Evolutionary conservation across 1,140 invertebrate species (phyloP), one percentile per base, ranked within the genome.

Genomic region (Drosophila suzukii): DNA sequence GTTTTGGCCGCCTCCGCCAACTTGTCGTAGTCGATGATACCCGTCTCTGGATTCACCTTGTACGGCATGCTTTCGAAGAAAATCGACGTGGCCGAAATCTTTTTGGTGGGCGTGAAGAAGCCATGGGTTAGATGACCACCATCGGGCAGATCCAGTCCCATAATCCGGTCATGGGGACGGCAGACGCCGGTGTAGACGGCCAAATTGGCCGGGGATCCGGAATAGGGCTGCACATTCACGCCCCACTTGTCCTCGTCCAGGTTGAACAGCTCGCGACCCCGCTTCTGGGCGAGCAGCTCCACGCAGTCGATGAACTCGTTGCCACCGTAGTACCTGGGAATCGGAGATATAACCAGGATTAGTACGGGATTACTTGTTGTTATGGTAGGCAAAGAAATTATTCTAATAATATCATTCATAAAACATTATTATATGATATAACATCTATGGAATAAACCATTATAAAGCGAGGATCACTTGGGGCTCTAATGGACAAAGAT

Each of bases 1-100:
- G 98, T 93, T 78, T 94, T 95, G 0, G 98, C 98, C 39, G 95
- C 96, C 79, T 96, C 94, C 10, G 95, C 95, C 39, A 99, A 92
- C 84, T 95, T 95, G 62, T 99, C 97, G 90, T 99, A 99, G 93
- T 99, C 97, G 65, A 99, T 99, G 0, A 98, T 91, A 32, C 98
- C 99, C 13, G 97, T 98, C 53, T 93, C 90, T 4, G 96, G 94
- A 91, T 99, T 93, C 41, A 98, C 96, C 93, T 99, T 99, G 90
- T 99, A 99, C 5, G 98, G 98, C 96, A 99, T 97, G 12, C 98
- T 99, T 93, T 99, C 98, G 92, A 99, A 99, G 93, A 98, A 99
- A 43, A 99, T 96, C 0, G 98, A 99, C 0, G 98, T 99, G 3
- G 98, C 98, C 0, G 98, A 99, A 30, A 99, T 97, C 93, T 97